Conservation (phyloP, 1,140 invertebrate genomes). For the Polyergus mexicanus region DNA sequence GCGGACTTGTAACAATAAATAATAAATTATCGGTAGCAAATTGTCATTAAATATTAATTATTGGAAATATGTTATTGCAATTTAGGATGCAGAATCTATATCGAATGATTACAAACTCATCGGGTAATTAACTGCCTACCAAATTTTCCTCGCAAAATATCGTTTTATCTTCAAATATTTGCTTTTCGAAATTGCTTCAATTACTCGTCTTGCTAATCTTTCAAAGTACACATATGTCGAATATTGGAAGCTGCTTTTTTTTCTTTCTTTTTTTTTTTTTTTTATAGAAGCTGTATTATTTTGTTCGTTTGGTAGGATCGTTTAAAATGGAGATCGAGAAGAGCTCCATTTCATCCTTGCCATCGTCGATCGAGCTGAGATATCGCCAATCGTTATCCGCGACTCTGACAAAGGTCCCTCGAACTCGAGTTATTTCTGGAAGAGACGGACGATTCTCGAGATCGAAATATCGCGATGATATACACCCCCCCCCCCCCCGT, state of each 20-base stretch:
- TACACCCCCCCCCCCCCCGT: too few species aligned
- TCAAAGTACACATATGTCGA: neutral
- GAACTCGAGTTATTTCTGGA: conserved; percentile 57
- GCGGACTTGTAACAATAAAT: conserved; percentile 56
- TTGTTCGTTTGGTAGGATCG: conserved; percentile 30
- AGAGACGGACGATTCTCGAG: conserved; percentile 61
- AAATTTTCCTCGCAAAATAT: conserved; percentile 44
- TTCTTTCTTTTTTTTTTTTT: neutral
- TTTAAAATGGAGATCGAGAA: conserved; percentile 54
- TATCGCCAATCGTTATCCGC: conserved; percentile 57
- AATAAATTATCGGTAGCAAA: conserved; percentile 60
- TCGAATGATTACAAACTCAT: conserved; percentile 57
- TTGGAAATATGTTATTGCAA: conserved; percentile 64
- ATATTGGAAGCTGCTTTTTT: neutral
- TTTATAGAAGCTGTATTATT: neutral
- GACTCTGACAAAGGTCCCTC: conserved; percentile 62
- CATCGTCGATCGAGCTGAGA: conserved; percentile 60
- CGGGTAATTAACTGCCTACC: conserved; percentile 51
- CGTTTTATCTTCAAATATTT: conserved; percentile 26
- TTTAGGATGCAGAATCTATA: conserved; percentile 57
- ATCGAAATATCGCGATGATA: conserved; percentile 60
- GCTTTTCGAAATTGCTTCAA: conserved; percentile 12
- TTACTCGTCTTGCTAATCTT: neutral
- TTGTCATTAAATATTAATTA: conserved; percentile 65
- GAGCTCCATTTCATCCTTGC: conserved; percentile 58